A percentile compares a stretch with the other conserved stretches of the same genome.
phyloP scores from a whole-genome alignment of 2,797 vertebrate genomes.

The Botia kubotai region DNA sequence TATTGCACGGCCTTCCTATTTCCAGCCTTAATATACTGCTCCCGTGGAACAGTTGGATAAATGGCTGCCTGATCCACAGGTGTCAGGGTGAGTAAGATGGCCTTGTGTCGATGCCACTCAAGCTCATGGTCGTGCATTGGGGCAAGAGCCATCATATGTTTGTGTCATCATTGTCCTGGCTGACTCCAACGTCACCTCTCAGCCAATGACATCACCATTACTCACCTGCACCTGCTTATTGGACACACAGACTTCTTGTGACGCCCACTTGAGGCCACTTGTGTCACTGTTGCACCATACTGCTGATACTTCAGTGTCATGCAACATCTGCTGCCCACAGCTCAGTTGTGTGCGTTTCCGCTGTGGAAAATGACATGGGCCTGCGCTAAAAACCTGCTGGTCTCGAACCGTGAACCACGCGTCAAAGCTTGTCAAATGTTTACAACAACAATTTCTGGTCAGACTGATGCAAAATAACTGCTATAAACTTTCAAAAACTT shows the following conservation, averaged over 20 bases:
- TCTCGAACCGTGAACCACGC: too few relatives aligned
- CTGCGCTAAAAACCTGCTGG: too few relatives aligned
- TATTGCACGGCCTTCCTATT: conserved; percentile 21
- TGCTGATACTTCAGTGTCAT: conserved; percentile 42
- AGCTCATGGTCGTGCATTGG: conserved; percentile 9
- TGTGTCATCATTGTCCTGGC: conserved; percentile 36
- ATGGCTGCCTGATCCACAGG: conserved; percentile 42
- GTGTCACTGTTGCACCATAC: conserved; percentile 26
- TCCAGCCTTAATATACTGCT: conserved; percentile 33
- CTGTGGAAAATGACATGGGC: not conserved
- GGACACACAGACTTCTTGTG: not conserved
- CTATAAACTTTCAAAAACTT: too few relatives aligned
- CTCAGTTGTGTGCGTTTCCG: not conserved
- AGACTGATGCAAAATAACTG: too few relatives aligned
- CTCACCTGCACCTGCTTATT: conserved; percentile 30
- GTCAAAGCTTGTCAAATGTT: too few relatives aligned
- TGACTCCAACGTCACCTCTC: conserved; percentile 7
- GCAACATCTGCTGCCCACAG: conserved; percentile 12
- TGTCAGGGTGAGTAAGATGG: conserved; percentile 44
- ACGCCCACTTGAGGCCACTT: not conserved
- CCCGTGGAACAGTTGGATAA: conserved; percentile 12
- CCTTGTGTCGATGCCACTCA: conserved; percentile 24
- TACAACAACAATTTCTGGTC: too few relatives aligned
- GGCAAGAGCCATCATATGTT: conserved; percentile 42
- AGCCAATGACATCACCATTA: conserved; percentile 43